Evolutionary conservation across 2,888 invertebrate genomes (phyloP), one percentile per base, ranked within the genome.

Genomic region (Unio pictorum): DNA sequence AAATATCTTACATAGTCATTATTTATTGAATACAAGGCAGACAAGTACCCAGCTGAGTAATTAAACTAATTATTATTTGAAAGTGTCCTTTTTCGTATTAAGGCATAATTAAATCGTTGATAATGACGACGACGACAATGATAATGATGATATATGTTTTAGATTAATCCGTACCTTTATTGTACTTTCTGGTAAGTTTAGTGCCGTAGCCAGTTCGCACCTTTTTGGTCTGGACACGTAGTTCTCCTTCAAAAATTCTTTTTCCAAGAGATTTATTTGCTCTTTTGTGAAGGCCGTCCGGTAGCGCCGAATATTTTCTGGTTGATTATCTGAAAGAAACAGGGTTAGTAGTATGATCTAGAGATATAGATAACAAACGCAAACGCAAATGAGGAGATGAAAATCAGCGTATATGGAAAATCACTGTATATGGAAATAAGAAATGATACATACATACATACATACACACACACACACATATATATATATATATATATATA

Each of bases 241-340:
- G 90, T 98, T 99, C 91, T 99, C 99, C 84, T 96, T 95, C 91
- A 94, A 94, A 89, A 99, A 99, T 90, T 99, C 99, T 85, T 97
- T 96, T 91, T 99, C 99, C 67, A 99, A 91, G 20, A 96, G 92
- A 0, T 93, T 94, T 61, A 99, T 91, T 89, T 99, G 99, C 88
- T 99, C 99, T 18, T 98, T 92, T 0, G 97, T 97, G 91, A 99
- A 99, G 0, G 99, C 99, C 0, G 99, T 99, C 64, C 99, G 93
- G 90, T 99, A 99, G 68, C 99, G 78, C 15, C 89, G 75, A 7
- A 86, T 77, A 15, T 45, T 45, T 45, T 45, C 45, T 45, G 45
- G 1, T 45, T 45, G 45, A 8, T 45, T 45, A 45, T 45, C 45
- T 45, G 45, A 0, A 11, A 11, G 45, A 45, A 45, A 11, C 1